Base-by-base conservation (phyloP, 2,797 vertebrate species). In the Phrynocephalus forsythii region DNA sequence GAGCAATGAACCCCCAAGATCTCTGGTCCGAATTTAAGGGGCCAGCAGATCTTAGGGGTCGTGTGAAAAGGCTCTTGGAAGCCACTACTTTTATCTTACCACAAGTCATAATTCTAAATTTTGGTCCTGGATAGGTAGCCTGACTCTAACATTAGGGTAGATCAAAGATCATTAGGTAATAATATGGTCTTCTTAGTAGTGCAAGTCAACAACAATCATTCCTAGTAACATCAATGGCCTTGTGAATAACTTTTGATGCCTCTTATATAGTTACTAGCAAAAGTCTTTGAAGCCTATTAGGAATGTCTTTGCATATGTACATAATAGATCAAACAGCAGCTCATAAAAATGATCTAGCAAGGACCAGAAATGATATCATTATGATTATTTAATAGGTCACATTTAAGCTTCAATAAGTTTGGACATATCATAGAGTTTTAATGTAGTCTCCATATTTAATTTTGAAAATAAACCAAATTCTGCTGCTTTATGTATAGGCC, bases 291-390 rank as follows among this genome's bases (percentile, higher is more conserved):
- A 79, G 56, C 75, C 11, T 66, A 78, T 52, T 1, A 68, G 83
- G 52, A 3, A 33, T 50, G 69, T 67, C 68, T 76, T 81, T 76
- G 69, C 66, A 38, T 88, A 82, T 82, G 76, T 66, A 44, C 5
- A 28, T 90, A 88, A 80, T 28, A 90, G 88, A 92, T 73, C 79
- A 84, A 82, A 87, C 52, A 79, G 24, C 24, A 72, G 6, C 68
- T 88, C 83, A n/a, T 79, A 77, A 68, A 44, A 83, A 75, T 79
- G 89, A 30, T 90, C 26, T 78, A 26, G 26, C 48, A 28, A 44
- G 75, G 81, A 89, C 85, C 69, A 48, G 68, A 56, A 52, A 6
- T 15, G n/a, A 33, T 68, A 76, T 76, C 63, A 18, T 88, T 88
- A 79, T 50, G 33, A 79, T 50, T 67, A 73, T 79, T 22, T 88